Evolutionary conservation across 2,888 invertebrate species (phyloP), one percentile per base, ranked within the genome.

Genomic region (Coecobrya sp.): DNA sequence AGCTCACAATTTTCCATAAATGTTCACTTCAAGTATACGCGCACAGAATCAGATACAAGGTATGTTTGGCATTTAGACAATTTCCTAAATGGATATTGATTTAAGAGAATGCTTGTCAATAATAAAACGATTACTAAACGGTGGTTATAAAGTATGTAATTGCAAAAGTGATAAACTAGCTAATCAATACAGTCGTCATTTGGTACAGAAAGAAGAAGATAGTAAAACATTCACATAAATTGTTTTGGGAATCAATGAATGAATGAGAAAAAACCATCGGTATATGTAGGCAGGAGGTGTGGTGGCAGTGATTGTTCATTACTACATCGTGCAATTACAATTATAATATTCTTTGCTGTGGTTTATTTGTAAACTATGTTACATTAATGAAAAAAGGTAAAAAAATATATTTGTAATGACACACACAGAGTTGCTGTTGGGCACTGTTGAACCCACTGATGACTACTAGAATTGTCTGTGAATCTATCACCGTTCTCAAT

Each of bases 401-500:
- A 4, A 36, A 36, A 36, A 36, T 36, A 36, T 36, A n/a, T n/a
- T n/a, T n/a, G 36, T 36, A 36, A 36, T 36, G 2, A 4, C 36
- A 36, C 7, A 4, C 36, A 36, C 36, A 36, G 36, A 36, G 36
- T 7, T 36, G 36, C 36, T 36, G 36, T 30, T 36, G 36, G 4
- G 7, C 62, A 3, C n/a, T 25, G 45, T 19, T 45, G 25, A 55
- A 45, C 55, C 16, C 10, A 73, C 59, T 68, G 65, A 27, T 85
- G 65, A 84, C 59, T 79, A 42, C 25, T 65, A 59, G 55, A 90
- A 85, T 85, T 62, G 89, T 27, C 59, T 84, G 84, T 22, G 89
- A 89, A 89, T 89, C 85, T 85, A 62, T 76, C 73, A 52, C 79
- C 52, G 85, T 85, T 86, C 86, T 25, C 90, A 91, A 86, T 86